Evolutionary conservation across 1,140 invertebrate genomes (phyloP), one percentile per base, ranked within the genome.

Genomic region (Chrysoperla carnea): DNA sequence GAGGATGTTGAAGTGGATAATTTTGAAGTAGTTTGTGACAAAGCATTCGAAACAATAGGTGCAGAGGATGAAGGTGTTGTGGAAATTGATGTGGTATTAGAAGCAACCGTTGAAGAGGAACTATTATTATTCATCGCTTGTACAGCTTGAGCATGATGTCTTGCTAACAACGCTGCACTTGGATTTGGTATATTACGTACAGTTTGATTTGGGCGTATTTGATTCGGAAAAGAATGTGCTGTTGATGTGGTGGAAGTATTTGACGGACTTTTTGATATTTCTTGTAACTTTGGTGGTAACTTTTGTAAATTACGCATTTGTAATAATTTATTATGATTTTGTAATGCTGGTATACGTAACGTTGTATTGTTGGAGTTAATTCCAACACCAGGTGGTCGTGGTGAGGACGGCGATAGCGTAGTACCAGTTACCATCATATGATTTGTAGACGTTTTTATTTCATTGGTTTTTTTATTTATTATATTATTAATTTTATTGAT

Each of bases 151-250:
- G 9, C 37, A 45, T 53, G 54, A 33, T 59, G 56, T 38, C 57
- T 53, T 12, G 52, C 45, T 33, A 60, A 49, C 28, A 61, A 35
- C 33, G 59, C 29, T 23, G 17, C 17, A 46, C 56, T 57, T 1
- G 59, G 59, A 49, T 61, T 61, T n/a, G 56, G 56, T 27, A 61
- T 61, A 39, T 53, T 61, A 29, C 59, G 43, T n/a, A 58, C 57
- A 40, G 47, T 53, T 33, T 57, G 55, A 39, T 59, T 59, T 36
- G 54, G 57, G 12, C 57, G 44, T 14, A 58, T 51, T 33, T 55
- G 56, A 23, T 23, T 23, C 5, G 17, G 17, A 23, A 23, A 23
- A 2, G 17, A 23, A 23, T 23, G 17, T 23, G 17, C 17, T 23
- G 17, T 5, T 23, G 17, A 5, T 8, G 59, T 39, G 27, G 52